phyloP scores from a whole-genome alignment of 2,113 vertebrate species.

The Ammodytes dubius region DNA sequence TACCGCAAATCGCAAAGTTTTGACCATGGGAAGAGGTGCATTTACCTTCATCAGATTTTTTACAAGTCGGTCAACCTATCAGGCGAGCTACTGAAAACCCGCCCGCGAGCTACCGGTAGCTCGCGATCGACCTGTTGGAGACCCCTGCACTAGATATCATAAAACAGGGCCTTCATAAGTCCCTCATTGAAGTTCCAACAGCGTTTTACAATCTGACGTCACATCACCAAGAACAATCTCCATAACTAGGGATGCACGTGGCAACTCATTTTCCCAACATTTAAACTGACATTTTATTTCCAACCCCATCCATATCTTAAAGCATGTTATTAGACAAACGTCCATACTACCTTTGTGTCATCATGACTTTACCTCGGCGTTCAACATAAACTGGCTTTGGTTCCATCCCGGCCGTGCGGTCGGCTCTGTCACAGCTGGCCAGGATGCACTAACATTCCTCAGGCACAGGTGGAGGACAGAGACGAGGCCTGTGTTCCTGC shows the following conservation, averaged over 20 bases:
- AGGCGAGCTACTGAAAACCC: too few relatives aligned
- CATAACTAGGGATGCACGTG: too few relatives aligned
- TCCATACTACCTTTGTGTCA: neutral
- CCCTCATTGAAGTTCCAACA: neutral
- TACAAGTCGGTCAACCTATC: too few relatives aligned
- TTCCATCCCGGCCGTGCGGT: neutral
- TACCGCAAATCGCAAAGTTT: too few relatives aligned
- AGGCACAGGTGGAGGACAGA: slow-evolving; percentile 49
- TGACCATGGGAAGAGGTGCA: too few relatives aligned
- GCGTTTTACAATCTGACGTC: neutral
- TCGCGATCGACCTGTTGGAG: too few relatives aligned
- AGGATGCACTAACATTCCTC: slow-evolving; percentile 48
- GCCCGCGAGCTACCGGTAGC: too few relatives aligned
- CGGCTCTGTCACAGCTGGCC: slow-evolving; percentile 42
- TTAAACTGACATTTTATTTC: too few relatives aligned
- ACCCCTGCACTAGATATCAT: neutral
- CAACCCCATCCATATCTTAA: too few relatives aligned
- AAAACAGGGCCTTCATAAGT: neutral
- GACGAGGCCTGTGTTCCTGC: slow-evolving; percentile 27
- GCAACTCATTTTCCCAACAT: too few relatives aligned
- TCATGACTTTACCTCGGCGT: slow-evolving; percentile 3
- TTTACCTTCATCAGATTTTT: too few relatives aligned
- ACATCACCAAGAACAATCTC: neutral
- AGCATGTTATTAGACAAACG: neutral
- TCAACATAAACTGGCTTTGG: neutral